These are phyloP conservation scores for Halcyon leucocephala DNA, from an alignment of 2,797 vertebrate genomes.

Conservation along the genomic window DNA sequence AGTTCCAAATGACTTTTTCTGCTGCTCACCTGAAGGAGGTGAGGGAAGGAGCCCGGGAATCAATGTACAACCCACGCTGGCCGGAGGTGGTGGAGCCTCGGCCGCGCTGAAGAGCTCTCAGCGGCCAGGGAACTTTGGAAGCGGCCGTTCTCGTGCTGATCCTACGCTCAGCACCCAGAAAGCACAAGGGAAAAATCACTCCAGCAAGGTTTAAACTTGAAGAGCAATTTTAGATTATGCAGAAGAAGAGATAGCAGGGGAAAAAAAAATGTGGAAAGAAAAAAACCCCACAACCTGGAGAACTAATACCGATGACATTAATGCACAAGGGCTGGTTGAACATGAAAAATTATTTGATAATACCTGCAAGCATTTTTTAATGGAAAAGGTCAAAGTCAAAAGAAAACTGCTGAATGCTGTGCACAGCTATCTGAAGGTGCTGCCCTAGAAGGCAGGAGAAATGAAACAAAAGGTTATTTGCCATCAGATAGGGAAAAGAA, in stretches of 20 bases:
- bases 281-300: neutral
- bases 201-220: neutral
- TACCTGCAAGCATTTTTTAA: neutral
- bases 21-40: too few relatives aligned
- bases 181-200: neutral
- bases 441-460: neutral
- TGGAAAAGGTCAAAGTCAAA: neutral
- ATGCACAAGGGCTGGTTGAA: neutral
- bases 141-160: neutral
- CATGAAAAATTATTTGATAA: neutral
- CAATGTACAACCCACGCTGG: neutral
- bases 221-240: neutral
- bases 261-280: neutral
- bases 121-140: neutral
- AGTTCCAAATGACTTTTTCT: neutral
- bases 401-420: neutral
- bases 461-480: neutral
- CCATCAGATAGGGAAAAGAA: neutral
- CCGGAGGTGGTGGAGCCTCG: neutral
- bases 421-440: neutral
- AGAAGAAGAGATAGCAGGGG: neutral
- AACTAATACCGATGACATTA: neutral
- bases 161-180: neutral
- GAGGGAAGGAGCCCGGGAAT: neutral
- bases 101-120: rapidly evolving